These are phyloP conservation scores for Periparus ater DNA, from an alignment of 2,797 vertebrate genomes.

Conservation along the genomic window DNA sequence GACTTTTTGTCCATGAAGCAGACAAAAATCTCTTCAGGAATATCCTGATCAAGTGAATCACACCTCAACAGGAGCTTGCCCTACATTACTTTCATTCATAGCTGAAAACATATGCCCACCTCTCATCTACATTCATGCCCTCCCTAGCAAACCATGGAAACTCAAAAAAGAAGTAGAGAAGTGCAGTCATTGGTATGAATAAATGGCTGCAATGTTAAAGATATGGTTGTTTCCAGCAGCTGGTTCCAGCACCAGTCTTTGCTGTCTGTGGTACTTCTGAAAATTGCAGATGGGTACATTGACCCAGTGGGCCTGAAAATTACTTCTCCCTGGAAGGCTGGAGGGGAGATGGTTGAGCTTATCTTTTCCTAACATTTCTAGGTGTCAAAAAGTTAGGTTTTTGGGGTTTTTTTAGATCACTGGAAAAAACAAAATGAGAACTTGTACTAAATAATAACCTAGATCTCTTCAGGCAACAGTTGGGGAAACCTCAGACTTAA, in stretches of 20 bases:
- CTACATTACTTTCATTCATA: neutral
- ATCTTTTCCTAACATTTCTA: neutral
- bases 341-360: neutral
- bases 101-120: neutral
- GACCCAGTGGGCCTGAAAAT: neutral
- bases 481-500: neutral
- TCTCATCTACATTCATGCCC: neutral
- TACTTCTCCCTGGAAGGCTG: neutral
- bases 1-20: neutral
- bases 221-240: neutral
- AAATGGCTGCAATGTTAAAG: neutral
- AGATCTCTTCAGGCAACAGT: neutral
- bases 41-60: neutral
- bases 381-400: neutral
- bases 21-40: neutral
- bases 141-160: neutral
- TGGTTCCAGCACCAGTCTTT: neutral
- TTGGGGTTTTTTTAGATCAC: neutral
- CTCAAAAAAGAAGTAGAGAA: neutral
- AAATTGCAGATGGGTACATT: neutral
- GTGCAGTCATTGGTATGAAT: neutral
- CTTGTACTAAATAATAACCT: neutral
- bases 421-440: neutral
- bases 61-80: neutral
- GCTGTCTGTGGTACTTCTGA: neutral